Conservation (phyloP, 2,113 vertebrate genomes). For the Osmerus mordax region DNA sequence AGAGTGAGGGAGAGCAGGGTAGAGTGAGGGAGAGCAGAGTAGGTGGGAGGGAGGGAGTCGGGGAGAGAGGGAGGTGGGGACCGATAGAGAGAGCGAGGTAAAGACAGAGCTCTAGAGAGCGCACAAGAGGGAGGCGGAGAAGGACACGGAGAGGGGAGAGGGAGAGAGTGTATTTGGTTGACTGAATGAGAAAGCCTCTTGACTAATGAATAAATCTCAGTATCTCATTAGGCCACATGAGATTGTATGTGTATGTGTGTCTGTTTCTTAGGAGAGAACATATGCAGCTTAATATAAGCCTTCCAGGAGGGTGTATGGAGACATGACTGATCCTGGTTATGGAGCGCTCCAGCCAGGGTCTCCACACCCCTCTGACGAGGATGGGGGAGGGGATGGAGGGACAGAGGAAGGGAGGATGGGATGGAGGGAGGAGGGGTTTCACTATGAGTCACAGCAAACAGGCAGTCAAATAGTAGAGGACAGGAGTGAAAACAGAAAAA, state of each 20-base stretch:
- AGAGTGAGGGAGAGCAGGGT: slow-evolving; percentile 17
- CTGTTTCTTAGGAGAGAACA: neutral
- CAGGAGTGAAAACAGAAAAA: no score
- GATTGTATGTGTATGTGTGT: slow-evolving; percentile 1
- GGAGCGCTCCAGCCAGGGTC: neutral
- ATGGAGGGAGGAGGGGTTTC: neutral
- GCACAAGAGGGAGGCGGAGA: slow-evolving; percentile 12
- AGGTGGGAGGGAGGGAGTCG: slow-evolving; percentile 18
- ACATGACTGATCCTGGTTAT: slow-evolving; percentile 5
- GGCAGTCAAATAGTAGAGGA: no score
- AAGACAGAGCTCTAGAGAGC: slow-evolving; percentile 9
- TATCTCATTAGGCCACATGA: neutral
- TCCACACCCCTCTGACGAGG: neutral
- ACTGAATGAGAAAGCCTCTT: slow-evolving; percentile 13
- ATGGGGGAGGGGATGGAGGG: neutral
- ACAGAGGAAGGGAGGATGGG: slow-evolving; percentile 7
- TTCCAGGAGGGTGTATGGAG: neutral
- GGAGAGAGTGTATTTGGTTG: slow-evolving; percentile 15
- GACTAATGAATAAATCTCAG: slow-evolving; percentile 33
- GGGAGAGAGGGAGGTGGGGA: slow-evolving; percentile 7
- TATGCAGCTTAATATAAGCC: neutral
- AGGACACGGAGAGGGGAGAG: slow-evolving; percentile 15
- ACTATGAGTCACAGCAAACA: neutral
- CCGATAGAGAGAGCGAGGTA: neutral
- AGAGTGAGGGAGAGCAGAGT: slow-evolving; percentile 17